A percentile compares a stretch with the other conserved stretches of the same genome.
These are phyloP conservation scores for Lutjanus campechanus DNA, from an alignment of 2,797 vertebrate genomes.

Conservation along the genomic window DNA sequence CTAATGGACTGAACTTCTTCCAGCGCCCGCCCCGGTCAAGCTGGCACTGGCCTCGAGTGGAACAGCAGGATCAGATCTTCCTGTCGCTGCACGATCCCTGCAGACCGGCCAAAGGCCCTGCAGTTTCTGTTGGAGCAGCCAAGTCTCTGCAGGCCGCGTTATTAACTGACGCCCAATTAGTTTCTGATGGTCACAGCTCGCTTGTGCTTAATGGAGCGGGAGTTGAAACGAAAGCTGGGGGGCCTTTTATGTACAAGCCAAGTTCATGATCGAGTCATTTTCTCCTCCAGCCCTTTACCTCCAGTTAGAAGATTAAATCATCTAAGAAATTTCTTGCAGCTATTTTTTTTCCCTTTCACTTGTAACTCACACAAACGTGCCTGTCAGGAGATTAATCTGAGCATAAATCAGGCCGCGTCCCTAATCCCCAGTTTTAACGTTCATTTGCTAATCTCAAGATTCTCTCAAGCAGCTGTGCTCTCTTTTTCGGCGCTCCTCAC, in stretches of 20 bases:
- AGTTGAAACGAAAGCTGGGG: constrained; percentile 58
- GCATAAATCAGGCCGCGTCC: constrained; percentile 53
- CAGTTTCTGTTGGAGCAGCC: constrained; percentile 52
- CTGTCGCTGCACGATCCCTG: constrained; percentile 49
- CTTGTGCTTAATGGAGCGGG: constrained; percentile 72
- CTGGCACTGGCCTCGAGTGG: constrained; percentile 57
- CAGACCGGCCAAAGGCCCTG: constrained; percentile 56
- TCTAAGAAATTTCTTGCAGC: constrained; percentile 22
- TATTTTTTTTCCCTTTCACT: constrained; percentile 15
- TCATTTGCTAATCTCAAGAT: constrained; percentile 74
- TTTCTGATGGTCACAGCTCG: constrained; percentile 75
- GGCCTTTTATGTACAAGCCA: constrained; percentile 67
- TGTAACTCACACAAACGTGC: constrained; percentile 42
- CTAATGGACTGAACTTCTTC: constrained; percentile 67
- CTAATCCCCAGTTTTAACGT: constrained; percentile 72
- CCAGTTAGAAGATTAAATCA: constrained; percentile 50
- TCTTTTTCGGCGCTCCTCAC: constrained; percentile 50
- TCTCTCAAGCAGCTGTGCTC: constrained; percentile 70
- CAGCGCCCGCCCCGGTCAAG: constrained; percentile 59
- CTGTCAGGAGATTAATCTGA: constrained; percentile 64
- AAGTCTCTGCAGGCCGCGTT: constrained; percentile 66
- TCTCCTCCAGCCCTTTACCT: constrained; percentile 25
- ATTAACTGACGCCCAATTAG: constrained; percentile 81
- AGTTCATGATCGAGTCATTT: constrained; percentile 58
- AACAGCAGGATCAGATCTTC: constrained; percentile 61